A percentile compares a stretch with the other conserved stretches of the same genome.
These are phyloP conservation scores for Himalopsyche anomala DNA, from an alignment of 2,888 invertebrate species.

Conservation along the genomic window DNA sequence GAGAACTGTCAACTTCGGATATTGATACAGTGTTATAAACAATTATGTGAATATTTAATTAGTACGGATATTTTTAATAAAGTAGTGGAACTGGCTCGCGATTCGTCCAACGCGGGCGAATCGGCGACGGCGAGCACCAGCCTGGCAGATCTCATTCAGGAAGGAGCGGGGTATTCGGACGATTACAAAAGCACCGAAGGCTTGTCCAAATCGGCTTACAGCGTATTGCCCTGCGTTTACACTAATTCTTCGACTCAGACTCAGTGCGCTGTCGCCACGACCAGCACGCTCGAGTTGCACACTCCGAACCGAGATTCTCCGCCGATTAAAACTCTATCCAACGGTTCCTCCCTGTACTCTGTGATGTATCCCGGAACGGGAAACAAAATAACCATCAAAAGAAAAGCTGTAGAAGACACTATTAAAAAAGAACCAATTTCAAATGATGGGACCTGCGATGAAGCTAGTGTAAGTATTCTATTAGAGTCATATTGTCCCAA, in stretches of 20 bases:
- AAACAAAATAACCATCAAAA: slow-evolving; percentile 89
- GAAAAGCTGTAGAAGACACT: slow-evolving; percentile 81
- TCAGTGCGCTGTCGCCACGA: slow-evolving; percentile 55
- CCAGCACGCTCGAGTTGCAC: slow-evolving; percentile 63
- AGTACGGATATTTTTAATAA: slow-evolving; percentile 83
- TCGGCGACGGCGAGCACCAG: slow-evolving; percentile 77
- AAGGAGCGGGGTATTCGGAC: slow-evolving; percentile 87
- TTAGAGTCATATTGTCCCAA: too few species aligned
- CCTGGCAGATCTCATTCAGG: slow-evolving; percentile 85
- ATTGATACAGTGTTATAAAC: slow-evolving; percentile 91
- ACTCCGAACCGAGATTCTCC: slow-evolving; percentile 68
- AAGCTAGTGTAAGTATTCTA: background rate
- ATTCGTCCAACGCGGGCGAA: slow-evolving; percentile 74
- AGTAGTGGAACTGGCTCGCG: slow-evolving; percentile 76
- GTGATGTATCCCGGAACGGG: slow-evolving; percentile 88
- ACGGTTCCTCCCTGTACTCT: slow-evolving; percentile 83
- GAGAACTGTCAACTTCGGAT: slow-evolving; percentile 90
- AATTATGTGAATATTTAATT: slow-evolving; percentile 89
- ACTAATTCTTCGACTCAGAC: slow-evolving; percentile 80
- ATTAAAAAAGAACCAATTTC: slow-evolving; percentile 68
- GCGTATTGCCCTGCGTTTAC: slow-evolving; percentile 85
- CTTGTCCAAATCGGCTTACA: slow-evolving; percentile 84
- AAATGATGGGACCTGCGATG: slow-evolving; percentile 49
- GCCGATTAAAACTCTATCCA: slow-evolving; percentile 73
- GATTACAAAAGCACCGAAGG: slow-evolving; percentile 85